Percentiles rank a stretch among this genome's conserved stretches.
phyloP scores from a whole-genome alignment of 92 coral and sea anemone species.

The Pocillopora grandis region DNA sequence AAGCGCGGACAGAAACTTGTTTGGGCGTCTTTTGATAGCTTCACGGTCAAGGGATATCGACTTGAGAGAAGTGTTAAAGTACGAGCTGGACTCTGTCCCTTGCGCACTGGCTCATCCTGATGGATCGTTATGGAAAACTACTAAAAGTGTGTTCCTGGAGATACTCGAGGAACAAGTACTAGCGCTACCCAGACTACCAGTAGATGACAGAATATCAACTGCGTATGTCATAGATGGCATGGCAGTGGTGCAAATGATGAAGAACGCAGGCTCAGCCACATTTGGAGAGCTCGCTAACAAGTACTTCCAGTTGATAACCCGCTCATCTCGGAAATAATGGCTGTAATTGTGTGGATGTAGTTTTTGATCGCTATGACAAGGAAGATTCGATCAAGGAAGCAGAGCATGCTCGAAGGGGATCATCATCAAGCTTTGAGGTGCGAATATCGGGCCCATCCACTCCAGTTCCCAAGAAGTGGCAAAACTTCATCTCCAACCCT shows the following conservation, averaged over 20 bases:
- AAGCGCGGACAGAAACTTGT: conserved; percentile 17
- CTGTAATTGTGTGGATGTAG: conserved; percentile 27
- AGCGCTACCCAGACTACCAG: conserved; percentile 11
- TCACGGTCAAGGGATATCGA: conserved; percentile 32
- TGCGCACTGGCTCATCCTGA: conserved; percentile 30
- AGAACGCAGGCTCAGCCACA: too few species aligned
- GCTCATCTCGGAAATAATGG: conserved; percentile 29
- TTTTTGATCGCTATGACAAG: conserved; percentile 40
- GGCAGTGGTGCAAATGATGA: too few species aligned
- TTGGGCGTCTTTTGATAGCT: conserved; percentile 35
- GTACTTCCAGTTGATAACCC: too few species aligned
- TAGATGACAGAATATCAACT: too few species aligned
- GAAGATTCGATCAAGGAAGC: conserved; percentile 33
- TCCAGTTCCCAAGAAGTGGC: conserved; percentile 46
- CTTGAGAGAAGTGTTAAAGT: conserved; percentile 38
- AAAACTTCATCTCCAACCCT: conserved; percentile 24
- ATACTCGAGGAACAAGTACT: conserved; percentile 1
- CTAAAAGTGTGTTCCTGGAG: conserved; percentile 30
- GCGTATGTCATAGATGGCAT: too few species aligned
- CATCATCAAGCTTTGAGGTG: conserved; percentile 32
- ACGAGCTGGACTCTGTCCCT: neutral
- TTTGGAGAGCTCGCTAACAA: too few species aligned
- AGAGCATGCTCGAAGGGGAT: conserved; percentile 23
- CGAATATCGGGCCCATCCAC: conserved; percentile 44
- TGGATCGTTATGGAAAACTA: conserved; percentile 40